Evolutionary conservation across 1,140 invertebrate genomes (phyloP), one percentile per base, ranked within the genome.

Genomic region (Drosophila orosa): DNA sequence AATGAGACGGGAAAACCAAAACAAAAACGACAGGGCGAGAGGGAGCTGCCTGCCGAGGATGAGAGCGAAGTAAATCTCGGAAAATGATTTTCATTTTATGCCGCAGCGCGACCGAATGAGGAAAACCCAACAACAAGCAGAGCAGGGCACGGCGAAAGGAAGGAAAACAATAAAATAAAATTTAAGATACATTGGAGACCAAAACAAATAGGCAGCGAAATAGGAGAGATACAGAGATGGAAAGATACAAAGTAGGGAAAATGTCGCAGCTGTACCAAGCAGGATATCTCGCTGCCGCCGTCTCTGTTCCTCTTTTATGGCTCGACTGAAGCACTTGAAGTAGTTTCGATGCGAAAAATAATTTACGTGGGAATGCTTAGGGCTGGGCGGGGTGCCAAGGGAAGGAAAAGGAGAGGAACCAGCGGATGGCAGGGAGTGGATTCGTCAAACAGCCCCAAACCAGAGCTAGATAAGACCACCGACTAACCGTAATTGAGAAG

Each of bases 101-200:
- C 68, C 68, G 68, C 66, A 37, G 40, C 68, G 66, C 68, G 33
- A n/a, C 65, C 44, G 42, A 73, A 47, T 35, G 55, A 62, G 69
- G 35, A 44, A 42, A 47, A 39, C 19, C 48, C 35, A 52, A 56
- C 39, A 62, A 48, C 50, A 35, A 71, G 17, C 40, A 57, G 31
- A 37, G 52, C 3, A 27, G 57, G 31, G 29, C 31, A 25, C 19
- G 39, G 33, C 35, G 39, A 60, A 42, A 57, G 68, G 52, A 84
- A 80, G 68, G 40, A 85, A 77, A 84, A 84, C 80, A 84, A 84
- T 84, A 84, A 84, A 84, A 84, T 84, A 84, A 84, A 84, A 84
- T 84, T 84, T 84, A 84, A 85, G 81, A 85, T 84, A 84, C 80
- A 84, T 84, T 77, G 63, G 80, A 84, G 80, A 84, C 80, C 80